These are phyloP conservation scores for Cyprinodon variegatus DNA, from an alignment of 2,113 vertebrate genomes.

Conservation along the genomic window DNA sequence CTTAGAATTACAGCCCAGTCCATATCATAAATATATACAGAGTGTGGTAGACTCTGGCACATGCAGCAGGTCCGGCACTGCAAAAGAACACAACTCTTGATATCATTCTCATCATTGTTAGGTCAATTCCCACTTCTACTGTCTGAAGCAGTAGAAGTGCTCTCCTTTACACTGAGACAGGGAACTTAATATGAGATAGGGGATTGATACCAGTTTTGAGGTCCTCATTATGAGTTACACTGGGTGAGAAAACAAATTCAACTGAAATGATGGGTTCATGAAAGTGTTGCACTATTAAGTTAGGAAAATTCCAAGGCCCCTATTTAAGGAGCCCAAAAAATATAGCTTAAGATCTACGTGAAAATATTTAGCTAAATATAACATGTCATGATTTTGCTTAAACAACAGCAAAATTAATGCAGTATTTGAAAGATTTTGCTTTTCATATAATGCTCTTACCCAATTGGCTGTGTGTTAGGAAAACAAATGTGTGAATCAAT, in stretches of 20 bases:
- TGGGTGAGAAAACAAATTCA: neutral
- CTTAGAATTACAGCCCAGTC: constrained; percentile 62
- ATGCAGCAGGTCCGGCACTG: constrained; percentile 53
- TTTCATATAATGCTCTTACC: no score
- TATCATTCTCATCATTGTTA: constrained; percentile 78
- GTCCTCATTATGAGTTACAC: neutral
- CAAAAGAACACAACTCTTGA: constrained; percentile 72
- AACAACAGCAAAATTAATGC: no score
- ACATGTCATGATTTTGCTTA: no score
- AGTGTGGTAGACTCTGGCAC: constrained; percentile 44
- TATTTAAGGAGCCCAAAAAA: no score
- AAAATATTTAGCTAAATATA: no score
- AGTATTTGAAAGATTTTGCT: no score
- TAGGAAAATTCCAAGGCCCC: no score
- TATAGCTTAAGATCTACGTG: no score
- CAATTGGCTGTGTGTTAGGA: no score
- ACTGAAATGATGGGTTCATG: neutral
- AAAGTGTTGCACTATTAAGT: neutral
- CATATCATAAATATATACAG: constrained; percentile 72
- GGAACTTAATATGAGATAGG: constrained; percentile 25
- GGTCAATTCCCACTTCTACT: constrained; percentile 71
- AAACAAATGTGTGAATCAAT: no score
- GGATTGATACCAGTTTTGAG: neutral
- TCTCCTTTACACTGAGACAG: constrained; percentile 41
- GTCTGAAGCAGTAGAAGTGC: constrained; percentile 68